phyloP scores from a whole-genome alignment of 2,888 invertebrate species.

The Physocephala rufipes region DNA sequence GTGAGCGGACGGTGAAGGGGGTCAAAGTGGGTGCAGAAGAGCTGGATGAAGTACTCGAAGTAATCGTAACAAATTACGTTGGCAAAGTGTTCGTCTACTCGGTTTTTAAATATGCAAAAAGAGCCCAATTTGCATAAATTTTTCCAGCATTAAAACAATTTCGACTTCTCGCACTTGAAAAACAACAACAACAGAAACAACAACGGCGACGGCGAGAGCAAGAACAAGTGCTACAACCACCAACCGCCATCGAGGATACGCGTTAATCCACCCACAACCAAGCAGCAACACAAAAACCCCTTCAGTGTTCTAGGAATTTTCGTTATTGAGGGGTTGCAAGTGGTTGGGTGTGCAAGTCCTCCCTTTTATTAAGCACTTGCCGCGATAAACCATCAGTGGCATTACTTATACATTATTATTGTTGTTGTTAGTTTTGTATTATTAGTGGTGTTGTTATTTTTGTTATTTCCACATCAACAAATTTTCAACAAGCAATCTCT shows the following conservation, averaged over 20 bases:
- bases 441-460: constrained; percentile 38
- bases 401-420: constrained; percentile 23
- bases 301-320: no score
- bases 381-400: background rate
- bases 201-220: background rate
- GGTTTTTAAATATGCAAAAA: constrained; percentile 66
- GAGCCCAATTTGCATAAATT: constrained; percentile 66
- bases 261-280: constrained; percentile 22
- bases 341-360: background rate
- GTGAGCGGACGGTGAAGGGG: background rate
- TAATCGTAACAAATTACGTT: constrained; percentile 59
- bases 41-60: background rate
- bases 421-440: constrained; percentile 22
- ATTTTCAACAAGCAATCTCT: constrained; percentile 59
- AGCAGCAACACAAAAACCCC: constrained; percentile 4
- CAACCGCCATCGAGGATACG: background rate
- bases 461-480: constrained; percentile 61
- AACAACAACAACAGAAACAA: background rate
- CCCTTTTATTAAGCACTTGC: background rate
- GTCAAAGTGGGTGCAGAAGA: background rate
- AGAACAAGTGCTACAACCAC: constrained; percentile 19
- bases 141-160: constrained; percentile 65
- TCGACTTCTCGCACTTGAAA: constrained; percentile 56
- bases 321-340: no score
- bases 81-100: constrained; percentile 64